Evolutionary conservation across 1,140 invertebrate genomes (phyloP), one percentile per base, ranked within the genome.

Genomic region (Melanaphis sacchari): DNA sequence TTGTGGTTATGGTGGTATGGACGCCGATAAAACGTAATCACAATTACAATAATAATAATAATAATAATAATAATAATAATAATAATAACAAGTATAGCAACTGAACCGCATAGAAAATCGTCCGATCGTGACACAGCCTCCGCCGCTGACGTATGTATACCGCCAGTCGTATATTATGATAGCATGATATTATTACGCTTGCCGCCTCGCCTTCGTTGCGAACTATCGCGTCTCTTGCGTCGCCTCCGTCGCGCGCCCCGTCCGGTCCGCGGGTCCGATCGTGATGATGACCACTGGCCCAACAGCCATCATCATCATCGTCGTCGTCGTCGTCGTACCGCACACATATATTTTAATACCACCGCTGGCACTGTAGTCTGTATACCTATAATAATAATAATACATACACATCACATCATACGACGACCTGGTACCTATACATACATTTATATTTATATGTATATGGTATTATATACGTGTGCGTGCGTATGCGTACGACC

Each of bases 101-200:
- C 41, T 9, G 84, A 49, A 54, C 38, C 52, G 40, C 90, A 38
- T 26, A 41, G 41, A 76, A 91, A 91, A 91, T 91, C 54, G 89
- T 90, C 89, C 89, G 89, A 90, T 90, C 90, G 90, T 91, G 90
- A 91, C 90, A 91, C 90, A 82, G 41, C 90, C 52, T 41, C 54
- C n/a, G 41, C 90, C 38, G 54, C 38, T 8, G 81, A 24, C 8
- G 22, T 41, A 84, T 6, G 31, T 49, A 49, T 49, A 11, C 46
- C 46, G 46, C 22, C 31, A n/a, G 31, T 87, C 46, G 59, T 49
- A 49, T 49, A 43, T 59, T 59, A 66, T 11, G 59, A 66, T 66
- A 66, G 59, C 59, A 66, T 66, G 59, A 66, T 66, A 66, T 66
- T 26, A 26, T 59, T 66, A 66, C 59, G 31, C 31, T 31, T 38